phyloP scores from a whole-genome alignment of 2,113 vertebrate species.

The Microcebus murinus region DNA sequence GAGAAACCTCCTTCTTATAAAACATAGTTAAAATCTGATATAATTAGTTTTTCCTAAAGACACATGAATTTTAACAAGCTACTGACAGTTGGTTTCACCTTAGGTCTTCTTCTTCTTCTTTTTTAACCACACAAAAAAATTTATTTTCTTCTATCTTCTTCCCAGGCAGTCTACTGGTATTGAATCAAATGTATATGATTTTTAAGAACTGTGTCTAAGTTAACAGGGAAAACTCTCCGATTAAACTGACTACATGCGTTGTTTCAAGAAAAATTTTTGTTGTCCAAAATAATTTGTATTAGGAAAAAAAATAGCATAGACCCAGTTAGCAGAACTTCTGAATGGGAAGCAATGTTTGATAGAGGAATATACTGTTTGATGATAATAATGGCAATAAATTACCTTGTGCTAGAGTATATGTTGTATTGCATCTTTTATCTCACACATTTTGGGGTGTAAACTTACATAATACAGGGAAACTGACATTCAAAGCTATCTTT shows the following conservation, averaged over 20 bases:
- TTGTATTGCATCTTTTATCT: slow-evolving; percentile 77
- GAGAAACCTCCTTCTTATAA: slow-evolving; percentile 49
- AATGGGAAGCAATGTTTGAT: slow-evolving; percentile 66
- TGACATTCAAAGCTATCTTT: slow-evolving; percentile 84
- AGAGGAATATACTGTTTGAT: slow-evolving; percentile 75
- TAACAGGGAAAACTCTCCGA: background rate
- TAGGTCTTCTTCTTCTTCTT: background rate
- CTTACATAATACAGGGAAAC: slow-evolving; percentile 81
- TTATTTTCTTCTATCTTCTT: background rate
- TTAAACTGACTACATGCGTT: slow-evolving; percentile 30
- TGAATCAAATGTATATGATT: background rate
- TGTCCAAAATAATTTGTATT: slow-evolving; percentile 63
- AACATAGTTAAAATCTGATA: slow-evolving; percentile 67
- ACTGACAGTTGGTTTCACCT: background rate
- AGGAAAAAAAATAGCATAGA: slow-evolving; percentile 66
- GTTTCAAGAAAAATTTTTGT: slow-evolving; percentile 68
- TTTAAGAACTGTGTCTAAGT: slow-evolving; percentile 42
- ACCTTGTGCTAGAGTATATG: slow-evolving; percentile 55
- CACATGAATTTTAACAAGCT: slow-evolving; percentile 59
- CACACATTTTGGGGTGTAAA: slow-evolving; percentile 80
- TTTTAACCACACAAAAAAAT: background rate
- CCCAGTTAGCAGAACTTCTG: slow-evolving; percentile 57
- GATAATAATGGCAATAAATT: slow-evolving; percentile 73
- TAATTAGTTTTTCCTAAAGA: slow-evolving; percentile 68
- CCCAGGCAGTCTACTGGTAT: slow-evolving; percentile 28